Evolutionary conservation across 30 jellyfish, hydroid and myxozoan genomes (phyloP).

Genomic region (Aurelia sp.): DNA sequence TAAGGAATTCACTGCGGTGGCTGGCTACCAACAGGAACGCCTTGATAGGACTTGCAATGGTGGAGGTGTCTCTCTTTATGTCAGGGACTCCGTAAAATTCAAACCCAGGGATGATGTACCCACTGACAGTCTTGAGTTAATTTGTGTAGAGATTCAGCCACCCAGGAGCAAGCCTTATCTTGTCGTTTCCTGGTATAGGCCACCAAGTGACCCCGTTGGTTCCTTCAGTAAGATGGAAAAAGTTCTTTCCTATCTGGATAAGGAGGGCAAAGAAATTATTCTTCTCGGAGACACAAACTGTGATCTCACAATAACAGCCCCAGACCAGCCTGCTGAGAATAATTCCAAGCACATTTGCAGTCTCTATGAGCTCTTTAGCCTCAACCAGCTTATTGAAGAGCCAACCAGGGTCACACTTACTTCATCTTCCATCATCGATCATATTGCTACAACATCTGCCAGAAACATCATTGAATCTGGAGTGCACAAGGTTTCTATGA

Average conservation of each 20-base stretch:
- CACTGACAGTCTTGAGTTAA: background rate
- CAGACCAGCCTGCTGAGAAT: background rate
- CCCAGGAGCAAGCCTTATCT: background rate
- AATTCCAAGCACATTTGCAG: background rate
- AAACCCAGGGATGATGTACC: background rate
- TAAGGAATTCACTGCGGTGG: constrained; percentile 5
- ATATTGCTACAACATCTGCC: constrained; percentile 38
- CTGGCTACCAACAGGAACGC: background rate
- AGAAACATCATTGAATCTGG: constrained; percentile 2
- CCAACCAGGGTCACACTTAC: constrained; percentile 33
- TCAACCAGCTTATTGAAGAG: constrained; percentile 6
- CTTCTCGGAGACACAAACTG: no score
- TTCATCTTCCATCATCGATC: constrained; percentile 16
- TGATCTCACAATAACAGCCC: background rate
- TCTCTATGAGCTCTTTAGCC: constrained; percentile 10
- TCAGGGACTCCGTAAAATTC: background rate
- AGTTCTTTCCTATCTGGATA: no score
- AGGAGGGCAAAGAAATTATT: no score
- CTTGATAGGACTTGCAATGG: background rate
- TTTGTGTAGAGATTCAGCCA: constrained; percentile 4
- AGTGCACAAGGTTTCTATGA: no score
- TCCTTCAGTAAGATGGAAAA: no score
- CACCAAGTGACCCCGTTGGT: no score
- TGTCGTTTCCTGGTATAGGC: no score
- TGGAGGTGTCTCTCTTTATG: background rate